Evolutionary conservation across 2,888 invertebrate species (phyloP), one percentile per base, ranked within the genome.

Genomic region (Drosophila aldrichi): DNA sequence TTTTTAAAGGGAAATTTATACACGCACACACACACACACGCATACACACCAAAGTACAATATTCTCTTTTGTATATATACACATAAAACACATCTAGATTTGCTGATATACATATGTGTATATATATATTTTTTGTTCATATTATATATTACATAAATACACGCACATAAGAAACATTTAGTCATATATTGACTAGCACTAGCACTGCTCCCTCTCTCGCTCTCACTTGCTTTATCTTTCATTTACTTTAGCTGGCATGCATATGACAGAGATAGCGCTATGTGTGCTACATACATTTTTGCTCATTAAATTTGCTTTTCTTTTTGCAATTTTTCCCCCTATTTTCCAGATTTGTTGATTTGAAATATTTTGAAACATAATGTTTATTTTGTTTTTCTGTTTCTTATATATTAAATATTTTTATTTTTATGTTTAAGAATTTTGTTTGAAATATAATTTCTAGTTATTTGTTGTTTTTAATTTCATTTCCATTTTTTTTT

Each of bases 121-220:
- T 46, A 22, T 44, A 32, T 25, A 46, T n/a, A 48, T 29, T 8
- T 29, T 10, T 32, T 10, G 0, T 48, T 48, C 29, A 48, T 48
- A 84, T 74, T 70, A 84, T 79, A 85, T 82, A 52, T 71, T 88
- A 89, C 89, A 89, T 87, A 83, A 77, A 84, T 84, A 84, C 82
- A 82, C 82, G 89, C 82, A 84, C 65, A 74, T 81, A 84, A 89
- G 79, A 84, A 78, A 89, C 78, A 70, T 86, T 81, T 51, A 72
- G 43, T 60, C 20, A 51, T 59, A 41, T 58, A 56, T 56, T 63
- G 44, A 52, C 56, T 65, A 80, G 58, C 41, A 55, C 62, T 62
- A 48, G n/a, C n/a, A 41, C 38, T 60, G 12, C 14, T 1, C 12
- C 10, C 38, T 16, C 38, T 16, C 7, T 18, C 16, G 14, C 16